A percentile compares a stretch with the other conserved stretches of the same genome.
Conservation (phyloP, 2,888 invertebrate species). For the Lobophora halterata region DNA sequence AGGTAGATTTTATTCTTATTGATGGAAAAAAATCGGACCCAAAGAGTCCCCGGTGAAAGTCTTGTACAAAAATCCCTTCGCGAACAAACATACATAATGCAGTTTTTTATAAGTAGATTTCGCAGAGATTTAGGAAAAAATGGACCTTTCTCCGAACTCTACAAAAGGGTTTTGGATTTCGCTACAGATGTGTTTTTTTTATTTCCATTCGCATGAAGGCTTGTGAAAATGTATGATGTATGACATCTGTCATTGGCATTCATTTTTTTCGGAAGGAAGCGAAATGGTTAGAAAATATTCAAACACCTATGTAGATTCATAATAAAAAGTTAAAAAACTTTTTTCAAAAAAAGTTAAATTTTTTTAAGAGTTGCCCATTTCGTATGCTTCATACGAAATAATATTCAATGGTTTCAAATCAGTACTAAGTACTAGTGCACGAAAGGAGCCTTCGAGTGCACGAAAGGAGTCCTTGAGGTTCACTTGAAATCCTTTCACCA, state of each 20-base stretch:
- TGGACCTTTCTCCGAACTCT: constrained; percentile 59
- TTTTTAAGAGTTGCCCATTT: no score
- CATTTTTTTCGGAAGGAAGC: no score
- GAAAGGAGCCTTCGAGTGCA: no score
- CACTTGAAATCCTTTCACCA: no score
- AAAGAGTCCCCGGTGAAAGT: constrained; percentile 63
- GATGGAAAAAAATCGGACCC: constrained; percentile 39
- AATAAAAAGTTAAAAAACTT: no score
- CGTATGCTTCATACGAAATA: no score
- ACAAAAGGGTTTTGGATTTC: constrained; percentile 77
- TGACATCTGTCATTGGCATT: constrained; percentile 28
- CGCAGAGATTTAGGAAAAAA: constrained; percentile 52
- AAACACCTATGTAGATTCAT: no score
- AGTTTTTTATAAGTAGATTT: constrained; percentile 54
- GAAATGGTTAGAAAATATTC: no score
- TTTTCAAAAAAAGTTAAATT: no score
- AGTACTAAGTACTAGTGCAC: no score
- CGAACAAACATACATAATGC: constrained; percentile 55
- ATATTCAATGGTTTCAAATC: no score
- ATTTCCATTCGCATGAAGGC: constrained; percentile 19
- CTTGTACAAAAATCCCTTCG: constrained; percentile 56
- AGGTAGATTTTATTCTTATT: constrained; percentile 41
- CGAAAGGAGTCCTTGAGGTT: no score
- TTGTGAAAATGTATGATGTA: constrained; percentile 21
- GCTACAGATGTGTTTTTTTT: constrained; percentile 59